Conservation (phyloP, 2,797 vertebrate species). For the Rhynchonycteris naso region DNA sequence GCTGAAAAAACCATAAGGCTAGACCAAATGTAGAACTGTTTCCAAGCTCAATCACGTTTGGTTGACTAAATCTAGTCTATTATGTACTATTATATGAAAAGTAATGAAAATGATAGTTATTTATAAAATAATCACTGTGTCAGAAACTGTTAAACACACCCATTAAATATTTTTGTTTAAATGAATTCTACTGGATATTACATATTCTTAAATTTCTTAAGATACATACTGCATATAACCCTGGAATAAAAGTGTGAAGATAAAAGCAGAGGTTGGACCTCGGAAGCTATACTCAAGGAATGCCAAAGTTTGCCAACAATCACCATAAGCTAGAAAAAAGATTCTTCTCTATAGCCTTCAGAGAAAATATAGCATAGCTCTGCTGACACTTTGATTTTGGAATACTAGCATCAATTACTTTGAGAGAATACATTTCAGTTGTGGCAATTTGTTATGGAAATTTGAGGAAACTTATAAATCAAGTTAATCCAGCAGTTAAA, state of each 20-base stretch:
- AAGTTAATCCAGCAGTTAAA: not conserved
- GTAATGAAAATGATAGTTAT: not conserved
- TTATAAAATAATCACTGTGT: not conserved
- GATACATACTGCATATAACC: not conserved
- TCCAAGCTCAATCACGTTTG: not conserved
- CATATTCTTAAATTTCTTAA: not conserved
- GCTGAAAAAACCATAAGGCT: not conserved
- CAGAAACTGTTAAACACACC: not conserved
- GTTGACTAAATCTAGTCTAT: not conserved
- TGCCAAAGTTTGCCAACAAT: not conserved
- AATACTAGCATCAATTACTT: not conserved
- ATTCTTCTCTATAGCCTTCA: not conserved
- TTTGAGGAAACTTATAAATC: not conserved
- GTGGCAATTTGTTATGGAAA: not conserved
- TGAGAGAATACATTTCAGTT: not conserved
- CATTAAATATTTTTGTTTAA: not conserved
- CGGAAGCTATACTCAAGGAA: not conserved
- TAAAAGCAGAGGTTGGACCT: not conserved
- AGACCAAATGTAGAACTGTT: not conserved
- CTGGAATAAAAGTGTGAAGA: not conserved
- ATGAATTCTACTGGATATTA: not conserved
- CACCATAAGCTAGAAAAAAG: not conserved
- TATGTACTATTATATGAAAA: not conserved
- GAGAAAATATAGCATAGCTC: not conserved
- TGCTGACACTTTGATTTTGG: not conserved